Evolutionary conservation across 1,140 invertebrate species (phyloP).

Genomic region (Drosophila lacertosa): DNA sequence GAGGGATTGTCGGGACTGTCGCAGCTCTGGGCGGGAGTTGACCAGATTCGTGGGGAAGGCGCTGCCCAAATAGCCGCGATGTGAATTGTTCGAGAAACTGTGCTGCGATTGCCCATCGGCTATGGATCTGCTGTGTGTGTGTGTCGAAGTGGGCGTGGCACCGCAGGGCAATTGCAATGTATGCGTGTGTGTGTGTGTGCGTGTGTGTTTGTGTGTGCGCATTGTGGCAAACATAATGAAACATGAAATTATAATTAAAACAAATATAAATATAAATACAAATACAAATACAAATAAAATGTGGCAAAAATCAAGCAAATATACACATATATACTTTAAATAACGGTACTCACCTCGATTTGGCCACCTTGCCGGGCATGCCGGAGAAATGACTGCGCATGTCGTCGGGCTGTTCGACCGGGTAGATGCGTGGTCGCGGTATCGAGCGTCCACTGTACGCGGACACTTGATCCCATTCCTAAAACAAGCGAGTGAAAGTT

Average conservation of each 20-base stretch:
- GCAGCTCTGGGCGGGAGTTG: constrained; percentile 91
- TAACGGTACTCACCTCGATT: constrained; percentile 84
- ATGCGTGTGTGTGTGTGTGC: constrained; percentile 25
- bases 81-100: constrained; percentile 92
- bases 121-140: constrained; percentile 85
- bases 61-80: constrained; percentile 88
- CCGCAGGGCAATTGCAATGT: no score
- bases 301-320: constrained; percentile 45
- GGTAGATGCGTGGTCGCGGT: constrained; percentile 92
- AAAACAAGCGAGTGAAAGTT: background rate
- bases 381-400: constrained; percentile 87
- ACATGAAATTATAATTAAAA: constrained; percentile 49
- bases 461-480: constrained; percentile 97
- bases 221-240: constrained; percentile 53
- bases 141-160: constrained; percentile 2
- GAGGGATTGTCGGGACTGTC: constrained; percentile 92
- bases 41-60: constrained; percentile 90
- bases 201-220: constrained; percentile 17
- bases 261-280: constrained; percentile 35
- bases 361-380: constrained; percentile 84
- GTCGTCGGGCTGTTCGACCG: constrained; percentile 89
- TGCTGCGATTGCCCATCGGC: constrained; percentile 94
- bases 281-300: constrained; percentile 40
- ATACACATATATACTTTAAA: no score
- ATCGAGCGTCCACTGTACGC: constrained; percentile 95